Conservation (phyloP, 2,888 invertebrate genomes). For the Thera obeliscata region DNA sequence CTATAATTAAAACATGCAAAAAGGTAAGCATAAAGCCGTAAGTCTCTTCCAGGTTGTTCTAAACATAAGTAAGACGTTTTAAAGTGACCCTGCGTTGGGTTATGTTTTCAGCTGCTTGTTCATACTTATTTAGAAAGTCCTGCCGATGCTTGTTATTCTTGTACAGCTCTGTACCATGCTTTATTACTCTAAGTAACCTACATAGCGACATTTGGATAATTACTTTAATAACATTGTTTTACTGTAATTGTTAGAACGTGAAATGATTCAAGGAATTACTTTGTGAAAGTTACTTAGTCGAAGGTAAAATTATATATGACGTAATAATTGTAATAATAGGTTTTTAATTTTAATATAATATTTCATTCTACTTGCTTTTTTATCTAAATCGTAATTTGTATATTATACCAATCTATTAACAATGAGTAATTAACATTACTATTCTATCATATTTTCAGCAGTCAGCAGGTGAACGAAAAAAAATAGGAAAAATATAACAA, state of each 20-base stretch:
- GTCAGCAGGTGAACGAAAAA: too few species aligned
- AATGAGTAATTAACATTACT: too few species aligned
- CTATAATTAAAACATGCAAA: too few species aligned
- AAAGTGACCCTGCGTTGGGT: too few species aligned
- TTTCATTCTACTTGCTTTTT: too few species aligned
- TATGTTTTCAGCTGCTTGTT: background rate
- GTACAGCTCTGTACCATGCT: constrained; percentile 1
- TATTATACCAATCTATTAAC: too few species aligned
- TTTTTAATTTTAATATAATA: constrained; percentile 3
- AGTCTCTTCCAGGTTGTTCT: too few species aligned
- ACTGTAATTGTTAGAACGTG: constrained; percentile 22
- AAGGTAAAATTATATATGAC: constrained; percentile 4
- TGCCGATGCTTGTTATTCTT: background rate
- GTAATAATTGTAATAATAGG: background rate
- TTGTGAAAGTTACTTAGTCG: constrained; percentile 22
- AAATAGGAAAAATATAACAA: too few species aligned
- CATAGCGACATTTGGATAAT: constrained; percentile 31
- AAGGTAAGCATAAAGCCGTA: too few species aligned
- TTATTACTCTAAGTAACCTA: constrained; percentile 17
- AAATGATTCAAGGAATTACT: constrained; percentile 22
- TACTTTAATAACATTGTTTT: constrained; percentile 33
- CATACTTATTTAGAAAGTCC: background rate
- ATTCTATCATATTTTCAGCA: too few species aligned
- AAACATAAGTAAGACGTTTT: too few species aligned
- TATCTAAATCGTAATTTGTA: too few species aligned